These are phyloP conservation scores for Gonatopus flavifemur DNA, from an alignment of 1,140 invertebrate species.

Conservation along the genomic window DNA sequence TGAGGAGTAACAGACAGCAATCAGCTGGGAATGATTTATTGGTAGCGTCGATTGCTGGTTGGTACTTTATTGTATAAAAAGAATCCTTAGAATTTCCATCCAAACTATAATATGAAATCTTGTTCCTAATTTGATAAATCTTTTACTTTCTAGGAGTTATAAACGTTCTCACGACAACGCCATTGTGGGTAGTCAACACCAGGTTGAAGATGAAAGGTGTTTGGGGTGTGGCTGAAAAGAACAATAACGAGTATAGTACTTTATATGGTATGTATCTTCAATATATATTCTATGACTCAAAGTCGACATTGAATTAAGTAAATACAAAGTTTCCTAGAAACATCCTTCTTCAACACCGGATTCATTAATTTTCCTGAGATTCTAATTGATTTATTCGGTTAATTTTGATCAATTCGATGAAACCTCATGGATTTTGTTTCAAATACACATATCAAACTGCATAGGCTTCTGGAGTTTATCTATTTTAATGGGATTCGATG, in stretches of 20 bases:
- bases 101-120: neutral
- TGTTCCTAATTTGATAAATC: neutral
- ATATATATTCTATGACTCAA: no score
- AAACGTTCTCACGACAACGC: constrained; percentile 83
- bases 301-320: no score
- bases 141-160: constrained; percentile 63
- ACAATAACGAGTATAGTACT: constrained; percentile 54
- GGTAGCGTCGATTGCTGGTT: constrained; percentile 77
- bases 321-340: no score
- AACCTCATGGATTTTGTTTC: no score
- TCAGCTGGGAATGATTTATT: constrained; percentile 75
- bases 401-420: no score
- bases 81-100: neutral
- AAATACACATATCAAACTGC: no score
- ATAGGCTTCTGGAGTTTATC: no score
- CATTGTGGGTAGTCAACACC: constrained; percentile 90
- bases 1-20: constrained; percentile 55
- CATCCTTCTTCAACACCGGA: no score
- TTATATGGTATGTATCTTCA: constrained; percentile 55
- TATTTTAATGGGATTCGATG: no score
- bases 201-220: constrained; percentile 76
- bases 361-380: no score
- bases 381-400: no score
- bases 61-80: neutral
- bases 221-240: constrained; percentile 22